phyloP scores from a whole-genome alignment of 2,888 invertebrate genomes.

The Galerucella calmariensis region DNA sequence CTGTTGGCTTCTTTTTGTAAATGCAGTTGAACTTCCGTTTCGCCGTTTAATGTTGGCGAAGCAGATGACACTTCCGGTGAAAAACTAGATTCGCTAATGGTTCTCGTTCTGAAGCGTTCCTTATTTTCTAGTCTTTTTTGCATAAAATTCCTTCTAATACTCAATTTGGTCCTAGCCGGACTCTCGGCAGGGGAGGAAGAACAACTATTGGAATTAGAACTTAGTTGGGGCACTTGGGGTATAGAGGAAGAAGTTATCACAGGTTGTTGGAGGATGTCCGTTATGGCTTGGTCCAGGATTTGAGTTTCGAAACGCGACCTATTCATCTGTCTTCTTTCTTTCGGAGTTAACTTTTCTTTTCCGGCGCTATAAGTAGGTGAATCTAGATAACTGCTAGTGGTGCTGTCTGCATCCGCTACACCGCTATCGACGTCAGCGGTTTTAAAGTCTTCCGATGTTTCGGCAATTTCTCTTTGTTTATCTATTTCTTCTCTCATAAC shows the following conservation, averaged over 20 bases:
- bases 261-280: slow-evolving; percentile 56
- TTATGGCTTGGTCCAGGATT: slow-evolving; percentile 61
- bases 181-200: slow-evolving; percentile 45
- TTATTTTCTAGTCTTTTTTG: slow-evolving; percentile 74
- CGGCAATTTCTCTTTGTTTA: slow-evolving; percentile 41
- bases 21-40: slow-evolving; percentile 65
- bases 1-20: slow-evolving; percentile 70
- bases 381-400: slow-evolving; percentile 38
- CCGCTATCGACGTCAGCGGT: slow-evolving; percentile 29
- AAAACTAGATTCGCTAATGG: slow-evolving; percentile 69
- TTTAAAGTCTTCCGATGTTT: slow-evolving; percentile 24
- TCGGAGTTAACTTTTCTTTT: slow-evolving; percentile 68
- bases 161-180: slow-evolving; percentile 55
- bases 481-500: slow-evolving; percentile 64
- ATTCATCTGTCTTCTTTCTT: slow-evolving; percentile 75
- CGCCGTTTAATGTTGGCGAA: slow-evolving; percentile 47
- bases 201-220: slow-evolving; percentile 42
- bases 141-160: slow-evolving; percentile 61
- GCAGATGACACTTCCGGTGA: slow-evolving; percentile 65
- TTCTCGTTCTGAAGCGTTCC: slow-evolving; percentile 80
- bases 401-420: slow-evolving; percentile 36
- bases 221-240: slow-evolving; percentile 32
- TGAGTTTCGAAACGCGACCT: slow-evolving; percentile 77
- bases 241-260: slow-evolving; percentile 39
- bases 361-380: slow-evolving; percentile 44